These are phyloP conservation scores for Trachymyrmex cornetzi DNA, from an alignment of 1,140 invertebrate genomes.

Conservation along the genomic window DNA sequence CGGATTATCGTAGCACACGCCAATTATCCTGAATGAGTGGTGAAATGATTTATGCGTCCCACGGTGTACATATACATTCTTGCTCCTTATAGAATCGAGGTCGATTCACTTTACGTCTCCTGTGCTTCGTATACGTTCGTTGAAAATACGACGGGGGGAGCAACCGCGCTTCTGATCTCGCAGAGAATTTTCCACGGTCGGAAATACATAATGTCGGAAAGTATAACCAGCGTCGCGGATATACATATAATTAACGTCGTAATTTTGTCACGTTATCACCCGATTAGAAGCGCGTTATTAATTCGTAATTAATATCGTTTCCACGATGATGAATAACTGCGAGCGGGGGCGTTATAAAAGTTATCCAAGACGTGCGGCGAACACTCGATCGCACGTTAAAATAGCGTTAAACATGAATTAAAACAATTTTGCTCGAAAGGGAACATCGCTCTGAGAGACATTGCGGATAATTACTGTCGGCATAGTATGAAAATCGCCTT, in stretches of 20 bases:
- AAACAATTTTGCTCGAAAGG: constrained; percentile 55
- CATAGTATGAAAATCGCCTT: constrained; percentile 68
- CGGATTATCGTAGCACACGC: constrained; percentile 79
- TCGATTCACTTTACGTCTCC: constrained; percentile 27
- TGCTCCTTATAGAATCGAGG: constrained; percentile 54
- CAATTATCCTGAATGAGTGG: constrained; percentile 81
- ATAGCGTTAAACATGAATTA: constrained; percentile 14
- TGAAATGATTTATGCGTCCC: constrained; percentile 81
- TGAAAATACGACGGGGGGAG: background rate
- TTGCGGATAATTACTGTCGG: constrained; percentile 73
- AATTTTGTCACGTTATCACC: constrained; percentile 2
- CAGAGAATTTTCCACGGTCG: background rate
- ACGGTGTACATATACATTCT: constrained; percentile 45
- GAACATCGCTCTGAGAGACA: constrained; percentile 57
- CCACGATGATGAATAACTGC: background rate
- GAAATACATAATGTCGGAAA: background rate
- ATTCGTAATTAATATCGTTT: constrained; percentile 35
- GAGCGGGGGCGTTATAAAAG: background rate
- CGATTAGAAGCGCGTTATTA: constrained; percentile 49
- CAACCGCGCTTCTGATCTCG: background rate
- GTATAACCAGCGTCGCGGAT: background rate
- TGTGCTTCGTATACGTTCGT: background rate
- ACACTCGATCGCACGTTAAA: constrained; percentile 37
- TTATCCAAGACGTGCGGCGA: background rate
- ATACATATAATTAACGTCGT: constrained; percentile 1